These are phyloP conservation scores for Melanargia galathea DNA, from an alignment of 2,888 invertebrate species.

Conservation along the genomic window DNA sequence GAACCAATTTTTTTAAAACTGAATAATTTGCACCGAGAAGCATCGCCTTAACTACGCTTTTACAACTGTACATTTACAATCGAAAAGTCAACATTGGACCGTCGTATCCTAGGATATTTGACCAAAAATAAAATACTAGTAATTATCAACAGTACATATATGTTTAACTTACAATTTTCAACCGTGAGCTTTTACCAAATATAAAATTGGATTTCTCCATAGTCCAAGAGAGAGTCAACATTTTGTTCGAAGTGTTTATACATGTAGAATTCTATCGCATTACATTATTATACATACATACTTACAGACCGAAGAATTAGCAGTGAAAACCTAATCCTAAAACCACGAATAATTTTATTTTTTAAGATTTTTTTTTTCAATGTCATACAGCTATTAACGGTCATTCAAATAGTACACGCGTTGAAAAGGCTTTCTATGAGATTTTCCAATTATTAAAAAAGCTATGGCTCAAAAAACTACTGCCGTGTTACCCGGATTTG, in stretches of 20 bases:
- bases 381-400: too few species aligned
- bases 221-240: background rate
- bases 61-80: conserved; percentile 57
- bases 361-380: too few species aligned
- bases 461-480: too few species aligned
- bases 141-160: conserved; percentile 75
- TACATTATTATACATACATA: too few species aligned
- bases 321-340: background rate
- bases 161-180: conserved; percentile 55
- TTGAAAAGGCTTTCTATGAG: too few species aligned
- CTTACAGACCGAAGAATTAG: background rate
- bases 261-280: background rate
- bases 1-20: conserved; percentile 10
- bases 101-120: conserved; percentile 60
- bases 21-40: conserved; percentile 32
- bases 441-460: too few species aligned
- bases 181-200: conserved; percentile 58
- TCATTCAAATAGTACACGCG: too few species aligned
- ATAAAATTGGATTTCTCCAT: conserved; percentile 47
- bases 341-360: background rate
- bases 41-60: conserved; percentile 57
- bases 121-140: conserved; percentile 78
- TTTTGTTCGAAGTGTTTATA: background rate
- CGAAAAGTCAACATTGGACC: conserved; percentile 71
- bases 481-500: too few species aligned